A percentile compares a stretch with the other conserved stretches of the same genome.
phyloP scores from a whole-genome alignment of 2,888 invertebrate genomes.

The Agriopis leucophaearia region DNA sequence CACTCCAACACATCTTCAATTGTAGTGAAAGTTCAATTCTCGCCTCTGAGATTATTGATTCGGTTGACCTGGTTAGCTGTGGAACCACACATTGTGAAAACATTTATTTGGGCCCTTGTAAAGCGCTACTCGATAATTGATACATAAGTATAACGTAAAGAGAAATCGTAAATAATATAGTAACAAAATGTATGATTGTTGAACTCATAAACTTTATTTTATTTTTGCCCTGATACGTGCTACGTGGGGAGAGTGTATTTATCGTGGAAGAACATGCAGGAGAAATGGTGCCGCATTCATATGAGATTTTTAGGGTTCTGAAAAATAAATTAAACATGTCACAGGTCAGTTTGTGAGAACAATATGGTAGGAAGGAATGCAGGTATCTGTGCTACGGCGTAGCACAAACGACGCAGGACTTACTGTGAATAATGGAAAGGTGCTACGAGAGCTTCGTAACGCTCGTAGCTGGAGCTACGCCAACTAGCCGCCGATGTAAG shows the following conservation, averaged over 20 bases:
- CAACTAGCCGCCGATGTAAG: background rate
- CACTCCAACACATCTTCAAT: background rate
- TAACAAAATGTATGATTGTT: background rate
- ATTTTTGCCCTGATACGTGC: background rate
- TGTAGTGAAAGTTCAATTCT: slow-evolving; percentile 4
- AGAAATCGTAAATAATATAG: too few relatives aligned
- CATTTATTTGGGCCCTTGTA: background rate
- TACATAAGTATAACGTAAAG: too few relatives aligned
- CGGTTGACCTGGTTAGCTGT: slow-evolving; percentile 43
- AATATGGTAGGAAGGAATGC: too few relatives aligned
- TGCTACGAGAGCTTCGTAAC: background rate
- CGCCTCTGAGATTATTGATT: slow-evolving; percentile 47
- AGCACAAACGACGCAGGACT: too few relatives aligned
- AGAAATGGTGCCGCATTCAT: background rate
- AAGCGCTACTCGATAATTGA: too few relatives aligned
- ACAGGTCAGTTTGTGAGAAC: too few relatives aligned
- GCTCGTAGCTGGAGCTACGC: background rate
- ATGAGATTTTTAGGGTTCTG: background rate
- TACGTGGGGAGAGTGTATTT: background rate
- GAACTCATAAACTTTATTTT: too few relatives aligned
- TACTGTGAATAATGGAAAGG: too few relatives aligned
- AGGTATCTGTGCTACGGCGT: too few relatives aligned
- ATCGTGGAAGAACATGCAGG: too few relatives aligned
- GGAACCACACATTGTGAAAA: slow-evolving; percentile 23
- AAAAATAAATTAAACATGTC: background rate